Evolutionary conservation across 1,140 invertebrate species (phyloP).

Genomic region (Neodiprion lecontei): DNA sequence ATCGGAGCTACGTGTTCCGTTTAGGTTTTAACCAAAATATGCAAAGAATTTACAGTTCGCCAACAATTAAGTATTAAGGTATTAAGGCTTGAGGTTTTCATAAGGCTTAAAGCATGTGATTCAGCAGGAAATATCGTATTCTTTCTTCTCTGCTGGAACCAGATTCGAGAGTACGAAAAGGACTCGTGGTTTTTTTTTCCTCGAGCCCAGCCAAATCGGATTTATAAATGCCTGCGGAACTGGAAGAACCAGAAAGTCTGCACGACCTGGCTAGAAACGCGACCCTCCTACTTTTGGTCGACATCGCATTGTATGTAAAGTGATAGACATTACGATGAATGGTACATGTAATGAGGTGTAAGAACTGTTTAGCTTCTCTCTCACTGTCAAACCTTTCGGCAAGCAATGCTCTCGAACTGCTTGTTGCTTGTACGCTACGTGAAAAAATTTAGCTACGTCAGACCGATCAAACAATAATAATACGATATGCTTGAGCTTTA

Average conservation of each 20-base stretch:
- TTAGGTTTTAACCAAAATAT: neutral
- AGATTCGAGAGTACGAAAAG: neutral
- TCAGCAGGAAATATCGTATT: neutral
- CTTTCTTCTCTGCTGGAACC: neutral
- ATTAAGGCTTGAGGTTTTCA: neutral
- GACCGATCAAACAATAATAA: too few relatives aligned
- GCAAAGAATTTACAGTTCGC: neutral
- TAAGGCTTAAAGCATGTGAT: neutral
- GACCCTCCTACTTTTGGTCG: neutral
- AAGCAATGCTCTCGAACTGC: too few relatives aligned
- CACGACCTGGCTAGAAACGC: neutral
- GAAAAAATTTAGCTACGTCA: too few relatives aligned
- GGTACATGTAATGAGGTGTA: neutral
- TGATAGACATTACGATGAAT: neutral
- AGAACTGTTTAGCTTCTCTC: neutral
- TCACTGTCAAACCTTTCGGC: neutral
- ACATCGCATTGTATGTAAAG: neutral
- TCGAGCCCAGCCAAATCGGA: neutral
- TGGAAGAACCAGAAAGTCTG: slow-evolving; percentile 2
- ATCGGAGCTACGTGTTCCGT: too few relatives aligned
- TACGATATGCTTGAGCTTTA: too few relatives aligned
- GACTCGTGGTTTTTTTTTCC: slow-evolving; percentile 1
- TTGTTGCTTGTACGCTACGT: too few relatives aligned
- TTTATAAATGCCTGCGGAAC: neutral
- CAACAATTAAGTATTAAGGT: neutral